These are phyloP conservation scores for Achroia grisella DNA, from an alignment of 1,140 invertebrate species.

Conservation along the genomic window DNA sequence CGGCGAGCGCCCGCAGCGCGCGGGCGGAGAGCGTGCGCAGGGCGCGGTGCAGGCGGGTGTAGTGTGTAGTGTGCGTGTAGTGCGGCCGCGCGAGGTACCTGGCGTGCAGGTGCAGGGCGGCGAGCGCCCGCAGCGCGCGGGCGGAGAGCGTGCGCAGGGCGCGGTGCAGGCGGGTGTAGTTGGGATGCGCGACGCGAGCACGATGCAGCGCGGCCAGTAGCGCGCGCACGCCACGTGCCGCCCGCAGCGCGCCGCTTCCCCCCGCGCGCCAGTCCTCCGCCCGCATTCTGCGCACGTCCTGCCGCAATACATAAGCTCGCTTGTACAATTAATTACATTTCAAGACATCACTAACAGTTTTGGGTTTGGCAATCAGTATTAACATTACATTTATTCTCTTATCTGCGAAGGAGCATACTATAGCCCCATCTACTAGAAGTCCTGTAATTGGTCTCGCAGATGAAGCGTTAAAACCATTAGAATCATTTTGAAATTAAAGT, in stretches of 20 bases:
- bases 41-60: conserved; percentile 12
- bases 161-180: conserved; percentile 24
- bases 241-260: conserved; percentile 31
- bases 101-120: conserved; percentile 34
- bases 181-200: conserved; percentile 18
- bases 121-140: conserved; percentile 18
- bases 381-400: too few relatives aligned
- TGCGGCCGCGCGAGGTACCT: conserved; percentile 15
- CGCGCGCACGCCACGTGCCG: conserved; percentile 34
- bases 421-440: too few relatives aligned
- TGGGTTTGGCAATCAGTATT: too few relatives aligned
- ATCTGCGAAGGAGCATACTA: too few relatives aligned
- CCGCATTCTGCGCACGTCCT: conserved; percentile 32
- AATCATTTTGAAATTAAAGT: too few relatives aligned
- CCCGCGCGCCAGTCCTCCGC: conserved; percentile 30
- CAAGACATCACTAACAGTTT: too few relatives aligned
- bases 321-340: too few relatives aligned
- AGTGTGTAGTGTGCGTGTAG: conserved; percentile 11
- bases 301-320: too few relatives aligned
- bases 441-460: too few relatives aligned
- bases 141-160: conserved; percentile 18
- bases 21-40: conserved; percentile 24
- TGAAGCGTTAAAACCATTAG: too few relatives aligned
- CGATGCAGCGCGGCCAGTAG: conserved; percentile 23
- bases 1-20: conserved; percentile 31